Percentiles rank a stretch among this genome's conserved stretches.
Evolutionary conservation across 1,140 invertebrate genomes (phyloP).

Genomic region (Choristoneura fumiferana): DNA sequence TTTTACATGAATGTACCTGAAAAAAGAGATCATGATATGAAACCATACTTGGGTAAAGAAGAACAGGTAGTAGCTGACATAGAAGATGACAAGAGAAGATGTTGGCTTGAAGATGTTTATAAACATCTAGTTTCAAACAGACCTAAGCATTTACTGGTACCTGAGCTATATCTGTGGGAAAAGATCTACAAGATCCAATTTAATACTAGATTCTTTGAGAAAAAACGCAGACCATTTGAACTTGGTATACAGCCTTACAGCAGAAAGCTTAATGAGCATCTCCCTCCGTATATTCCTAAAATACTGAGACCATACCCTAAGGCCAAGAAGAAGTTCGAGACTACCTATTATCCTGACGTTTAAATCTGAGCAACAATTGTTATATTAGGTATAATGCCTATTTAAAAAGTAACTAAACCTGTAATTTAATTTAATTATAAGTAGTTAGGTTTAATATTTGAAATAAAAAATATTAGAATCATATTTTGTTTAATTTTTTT

Average conservation of each 20-base stretch:
- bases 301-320: slow-evolving; percentile 79
- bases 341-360: slow-evolving; percentile 81
- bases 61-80: slow-evolving; percentile 83
- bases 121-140: slow-evolving; percentile 84
- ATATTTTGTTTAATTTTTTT: neutral
- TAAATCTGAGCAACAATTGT: slow-evolving; percentile 36
- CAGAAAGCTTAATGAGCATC: slow-evolving; percentile 82
- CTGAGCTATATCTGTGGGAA: slow-evolving; percentile 88
- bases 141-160: slow-evolving; percentile 78
- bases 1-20: slow-evolving; percentile 87
- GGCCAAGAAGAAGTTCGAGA: slow-evolving; percentile 79
- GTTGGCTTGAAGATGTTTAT: slow-evolving; percentile 84
- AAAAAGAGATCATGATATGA: slow-evolving; percentile 82
- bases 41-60: slow-evolving; percentile 84
- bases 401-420: too few species aligned
- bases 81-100: slow-evolving; percentile 81
- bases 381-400: too few species aligned
- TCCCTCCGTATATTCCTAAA: slow-evolving; percentile 84
- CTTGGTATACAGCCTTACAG: slow-evolving; percentile 77
- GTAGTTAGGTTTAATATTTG: neutral
- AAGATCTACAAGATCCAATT: slow-evolving; percentile 86
- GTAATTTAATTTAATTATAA: neutral
- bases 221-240: slow-evolving; percentile 84
- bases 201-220: slow-evolving; percentile 83
- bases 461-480: slow-evolving; percentile 16